Percentiles rank a stretch among this genome's conserved stretches.
Evolutionary conservation across 1,140 invertebrate species (phyloP).

Genomic region (Micrasema minimum): DNA sequence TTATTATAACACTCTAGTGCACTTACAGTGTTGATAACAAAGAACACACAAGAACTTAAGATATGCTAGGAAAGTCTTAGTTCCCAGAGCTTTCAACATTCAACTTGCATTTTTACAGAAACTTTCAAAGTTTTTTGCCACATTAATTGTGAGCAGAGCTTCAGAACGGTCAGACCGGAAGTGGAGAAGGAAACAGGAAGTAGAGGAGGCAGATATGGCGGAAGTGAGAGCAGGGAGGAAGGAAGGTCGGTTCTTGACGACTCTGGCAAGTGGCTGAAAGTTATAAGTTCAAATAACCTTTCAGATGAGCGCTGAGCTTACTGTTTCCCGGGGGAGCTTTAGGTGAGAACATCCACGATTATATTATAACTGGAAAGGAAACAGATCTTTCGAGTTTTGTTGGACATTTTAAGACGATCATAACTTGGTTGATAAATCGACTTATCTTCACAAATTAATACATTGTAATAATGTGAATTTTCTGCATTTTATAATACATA

Average conservation of each 20-base stretch:
- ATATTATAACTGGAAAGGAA: too few relatives aligned
- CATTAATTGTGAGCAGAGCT: slow-evolving; percentile 21
- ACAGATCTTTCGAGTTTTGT: too few relatives aligned
- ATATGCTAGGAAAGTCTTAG: neutral
- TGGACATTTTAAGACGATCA: too few relatives aligned
- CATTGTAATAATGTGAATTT: too few relatives aligned
- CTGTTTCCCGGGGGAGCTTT: slow-evolving; percentile 12
- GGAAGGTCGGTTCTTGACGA: slow-evolving; percentile 17
- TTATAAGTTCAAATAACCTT: slow-evolving; percentile 23
- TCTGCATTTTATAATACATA: too few relatives aligned
- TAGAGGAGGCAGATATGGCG: slow-evolving; percentile 3
- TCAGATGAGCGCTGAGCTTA: slow-evolving; percentile 15
- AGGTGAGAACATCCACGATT: slow-evolving; percentile 6
- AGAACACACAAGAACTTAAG: neutral
- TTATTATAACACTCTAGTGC: neutral
- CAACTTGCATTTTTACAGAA: slow-evolving; percentile 20
- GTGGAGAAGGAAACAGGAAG: slow-evolving; percentile 5
- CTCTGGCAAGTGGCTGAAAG: slow-evolving; percentile 31
- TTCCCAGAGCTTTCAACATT: slow-evolving; percentile 4
- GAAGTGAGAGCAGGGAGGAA: slow-evolving; percentile 2
- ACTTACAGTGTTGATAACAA: neutral
- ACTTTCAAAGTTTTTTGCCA: slow-evolving; percentile 11
- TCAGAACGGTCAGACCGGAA: slow-evolving; percentile 1
- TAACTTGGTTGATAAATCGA: too few relatives aligned
- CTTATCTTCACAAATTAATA: too few relatives aligned